Percentiles rank a stretch among this genome's conserved stretches.
These are phyloP conservation scores for Bufo bufo DNA, from an alignment of 2,113 vertebrate species.

Conservation along the genomic window DNA sequence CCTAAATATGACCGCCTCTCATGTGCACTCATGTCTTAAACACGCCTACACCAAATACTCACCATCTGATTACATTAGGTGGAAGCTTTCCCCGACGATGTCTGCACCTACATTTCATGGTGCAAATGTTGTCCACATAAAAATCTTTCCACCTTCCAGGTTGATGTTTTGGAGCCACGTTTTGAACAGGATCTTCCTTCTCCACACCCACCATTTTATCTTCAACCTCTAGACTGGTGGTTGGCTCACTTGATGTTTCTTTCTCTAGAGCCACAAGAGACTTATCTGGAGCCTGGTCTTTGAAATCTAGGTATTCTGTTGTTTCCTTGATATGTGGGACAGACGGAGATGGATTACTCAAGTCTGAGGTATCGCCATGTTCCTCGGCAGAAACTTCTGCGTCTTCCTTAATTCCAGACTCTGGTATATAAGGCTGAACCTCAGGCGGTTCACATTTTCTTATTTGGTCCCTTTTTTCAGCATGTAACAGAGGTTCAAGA, in stretches of 20 bases:
- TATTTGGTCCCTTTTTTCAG: background rate
- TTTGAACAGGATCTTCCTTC: background rate
- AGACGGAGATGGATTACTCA: background rate
- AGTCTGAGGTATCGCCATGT: background rate
- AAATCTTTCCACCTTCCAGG: slow-evolving; percentile 68
- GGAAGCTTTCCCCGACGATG: slow-evolving; percentile 10
- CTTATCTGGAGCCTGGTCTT: background rate
- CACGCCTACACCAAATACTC: slow-evolving; percentile 54
- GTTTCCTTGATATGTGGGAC: background rate
- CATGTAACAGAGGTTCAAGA: background rate
- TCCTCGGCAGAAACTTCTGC: background rate
- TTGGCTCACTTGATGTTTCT: background rate
- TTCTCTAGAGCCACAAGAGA: background rate
- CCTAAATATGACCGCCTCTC: background rate
- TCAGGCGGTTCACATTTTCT: background rate
- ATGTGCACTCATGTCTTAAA: background rate
- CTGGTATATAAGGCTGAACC: background rate
- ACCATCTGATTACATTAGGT: slow-evolving; percentile 66
- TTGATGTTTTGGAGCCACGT: background rate
- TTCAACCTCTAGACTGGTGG: background rate
- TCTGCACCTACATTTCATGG: slow-evolving; percentile 54
- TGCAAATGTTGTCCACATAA: slow-evolving; percentile 68
- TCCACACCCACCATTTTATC: background rate
- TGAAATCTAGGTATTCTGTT: background rate
- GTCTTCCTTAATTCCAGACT: background rate